phyloP scores from a whole-genome alignment of 2,113 vertebrate genomes.

The Campylorhamphus procurvoides region DNA sequence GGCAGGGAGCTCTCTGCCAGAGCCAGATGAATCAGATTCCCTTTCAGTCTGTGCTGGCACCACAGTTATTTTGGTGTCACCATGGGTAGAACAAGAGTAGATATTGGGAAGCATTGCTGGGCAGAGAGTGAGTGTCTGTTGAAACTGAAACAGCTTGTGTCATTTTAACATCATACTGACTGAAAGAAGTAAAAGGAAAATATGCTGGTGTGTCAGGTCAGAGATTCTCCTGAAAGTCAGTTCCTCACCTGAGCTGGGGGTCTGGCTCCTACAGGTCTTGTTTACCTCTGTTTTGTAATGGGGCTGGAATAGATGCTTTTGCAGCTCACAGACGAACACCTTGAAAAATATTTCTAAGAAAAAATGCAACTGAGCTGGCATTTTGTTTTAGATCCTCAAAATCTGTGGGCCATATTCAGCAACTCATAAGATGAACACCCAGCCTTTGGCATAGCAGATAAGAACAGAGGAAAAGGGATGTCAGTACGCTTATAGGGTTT shows the following conservation, averaged over 20 bases:
- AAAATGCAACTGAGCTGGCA: not conserved
- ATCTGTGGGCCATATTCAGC: not conserved
- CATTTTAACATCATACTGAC: not conserved
- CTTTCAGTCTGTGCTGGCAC: conserved; percentile 19
- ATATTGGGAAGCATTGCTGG: not conserved
- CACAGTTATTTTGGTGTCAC: conserved; percentile 35
- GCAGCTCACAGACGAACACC: not conserved
- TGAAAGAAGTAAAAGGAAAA: not conserved
- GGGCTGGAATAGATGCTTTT: not conserved
- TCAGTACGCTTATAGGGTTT: not conserved
- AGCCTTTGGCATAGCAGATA: not conserved
- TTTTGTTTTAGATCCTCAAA: not conserved
- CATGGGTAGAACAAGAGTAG: not conserved
- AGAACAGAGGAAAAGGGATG: not conserved
- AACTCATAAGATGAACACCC: fast-evolving
- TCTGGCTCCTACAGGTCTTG: not conserved
- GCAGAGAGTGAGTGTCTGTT: not conserved
- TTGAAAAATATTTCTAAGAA: not conserved
- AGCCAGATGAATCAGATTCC: conserved; percentile 42
- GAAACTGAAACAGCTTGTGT: not conserved
- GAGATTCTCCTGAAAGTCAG: not conserved
- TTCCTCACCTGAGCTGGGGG: not conserved
- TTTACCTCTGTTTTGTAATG: not conserved
- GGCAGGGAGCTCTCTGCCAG: not conserved
- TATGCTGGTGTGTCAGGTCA: not conserved